phyloP scores from a whole-genome alignment of 2,888 invertebrate species.

The Tanytarsus gracilentus region DNA sequence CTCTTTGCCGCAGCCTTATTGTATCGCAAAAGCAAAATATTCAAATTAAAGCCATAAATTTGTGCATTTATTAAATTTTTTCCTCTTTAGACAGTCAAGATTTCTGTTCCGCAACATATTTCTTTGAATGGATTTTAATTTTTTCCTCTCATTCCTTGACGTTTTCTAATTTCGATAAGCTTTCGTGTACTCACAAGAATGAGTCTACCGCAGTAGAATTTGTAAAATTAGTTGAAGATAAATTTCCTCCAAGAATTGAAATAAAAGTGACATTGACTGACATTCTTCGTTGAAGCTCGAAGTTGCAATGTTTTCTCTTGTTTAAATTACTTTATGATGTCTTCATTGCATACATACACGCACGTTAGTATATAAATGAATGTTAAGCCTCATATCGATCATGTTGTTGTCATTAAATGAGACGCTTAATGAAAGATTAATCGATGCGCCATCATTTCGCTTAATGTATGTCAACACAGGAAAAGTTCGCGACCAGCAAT shows the following conservation, averaged over 20 bases:
- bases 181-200: not conserved
- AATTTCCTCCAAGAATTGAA: too few species aligned
- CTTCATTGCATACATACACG: too few species aligned
- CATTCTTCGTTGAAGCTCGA: too few species aligned
- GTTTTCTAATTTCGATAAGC: too few species aligned
- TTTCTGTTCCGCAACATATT: not conserved
- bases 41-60: constrained; percentile 12
- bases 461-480: constrained; percentile 24
- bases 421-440: constrained; percentile 5
- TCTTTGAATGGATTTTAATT: not conserved
- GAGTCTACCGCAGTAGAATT: not conserved
- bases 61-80: constrained; percentile 12
- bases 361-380: too few species aligned
- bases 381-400: too few species aligned
- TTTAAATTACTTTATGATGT: too few species aligned
- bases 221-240: too few species aligned
- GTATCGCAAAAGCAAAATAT: not conserved
- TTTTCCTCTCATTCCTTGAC: not conserved
- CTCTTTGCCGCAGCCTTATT: not conserved
- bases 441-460: constrained; percentile 18
- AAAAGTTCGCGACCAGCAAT: too few species aligned
- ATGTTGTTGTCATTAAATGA: constrained; percentile 20
- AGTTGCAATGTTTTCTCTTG: too few species aligned
- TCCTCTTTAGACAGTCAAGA: not conserved
- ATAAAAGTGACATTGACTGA: too few species aligned